Conservation (phyloP, 1,140 invertebrate genomes). For the Hetaerina americana region DNA sequence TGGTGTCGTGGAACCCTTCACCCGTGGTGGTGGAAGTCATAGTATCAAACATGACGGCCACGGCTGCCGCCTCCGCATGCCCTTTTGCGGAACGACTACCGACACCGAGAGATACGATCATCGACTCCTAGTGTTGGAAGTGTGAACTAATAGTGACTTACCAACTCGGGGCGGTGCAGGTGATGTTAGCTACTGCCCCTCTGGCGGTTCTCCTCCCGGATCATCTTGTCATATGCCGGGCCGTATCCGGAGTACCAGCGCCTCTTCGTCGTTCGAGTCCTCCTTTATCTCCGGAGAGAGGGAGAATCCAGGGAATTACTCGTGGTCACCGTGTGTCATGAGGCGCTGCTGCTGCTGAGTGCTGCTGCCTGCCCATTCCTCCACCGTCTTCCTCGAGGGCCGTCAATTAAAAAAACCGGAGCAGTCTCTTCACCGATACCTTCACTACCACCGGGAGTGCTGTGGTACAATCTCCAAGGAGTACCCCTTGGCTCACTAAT, state of each 20-base stretch:
- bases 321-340: no score
- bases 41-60: not conserved
- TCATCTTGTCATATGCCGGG: not conserved
- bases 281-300: not conserved
- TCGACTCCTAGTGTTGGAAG: not conserved
- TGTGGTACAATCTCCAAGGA: no score
- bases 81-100: no score
- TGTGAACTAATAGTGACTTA: not conserved
- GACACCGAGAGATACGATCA: no score
- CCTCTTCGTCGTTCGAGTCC: not conserved
- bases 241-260: not conserved
- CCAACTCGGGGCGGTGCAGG: not conserved
- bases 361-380: not conserved
- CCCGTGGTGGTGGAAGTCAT: not conserved
- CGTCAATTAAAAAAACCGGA: no score
- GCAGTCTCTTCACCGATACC: no score
- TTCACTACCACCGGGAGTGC: no score
- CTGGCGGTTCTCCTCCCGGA: not conserved
- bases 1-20: not conserved
- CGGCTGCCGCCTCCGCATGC: not conserved
- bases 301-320: not conserved
- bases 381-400: not conserved
- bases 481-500: no score
- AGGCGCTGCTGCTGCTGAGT: no score
- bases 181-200: not conserved